phyloP scores from a whole-genome alignment of 2,888 invertebrate genomes.

The Piscicola geometra region DNA sequence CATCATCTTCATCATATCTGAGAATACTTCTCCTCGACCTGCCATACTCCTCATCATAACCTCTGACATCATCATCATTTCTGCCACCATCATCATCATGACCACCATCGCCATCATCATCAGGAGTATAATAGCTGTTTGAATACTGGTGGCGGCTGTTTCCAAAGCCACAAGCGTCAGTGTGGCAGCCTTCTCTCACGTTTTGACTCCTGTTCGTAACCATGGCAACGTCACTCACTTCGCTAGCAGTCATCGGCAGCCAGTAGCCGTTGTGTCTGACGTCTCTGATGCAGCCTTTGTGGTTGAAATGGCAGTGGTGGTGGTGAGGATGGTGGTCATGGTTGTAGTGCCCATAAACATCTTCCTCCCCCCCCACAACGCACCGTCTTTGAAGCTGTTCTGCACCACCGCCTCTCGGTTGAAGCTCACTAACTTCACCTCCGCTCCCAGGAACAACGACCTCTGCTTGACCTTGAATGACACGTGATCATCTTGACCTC shows the following conservation, averaged over 20 bases:
- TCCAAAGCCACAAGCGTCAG: slow-evolving; percentile 38
- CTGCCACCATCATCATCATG: background rate
- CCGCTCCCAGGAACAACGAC: slow-evolving; percentile 43
- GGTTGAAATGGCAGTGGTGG: background rate
- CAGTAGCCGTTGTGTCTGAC: slow-evolving; percentile 87
- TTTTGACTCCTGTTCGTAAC: slow-evolving; percentile 42
- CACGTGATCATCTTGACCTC: slow-evolving; percentile 34
- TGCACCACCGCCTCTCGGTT: slow-evolving; percentile 42
- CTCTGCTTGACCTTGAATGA: slow-evolving; percentile 42
- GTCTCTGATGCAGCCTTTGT: slow-evolving; percentile 68
- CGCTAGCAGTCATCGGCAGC: slow-evolving; percentile 66
- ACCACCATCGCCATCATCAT: background rate
- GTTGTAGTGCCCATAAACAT: background rate
- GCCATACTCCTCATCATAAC: too few relatives aligned
- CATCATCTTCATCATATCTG: too few relatives aligned
- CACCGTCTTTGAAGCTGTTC: slow-evolving; percentile 43
- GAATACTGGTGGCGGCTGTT: slow-evolving; percentile 4
- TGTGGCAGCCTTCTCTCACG: slow-evolving; percentile 42
- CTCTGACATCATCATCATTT: background rate
- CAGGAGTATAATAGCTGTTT: background rate
- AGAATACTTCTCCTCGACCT: too few relatives aligned
- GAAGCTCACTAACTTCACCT: slow-evolving; percentile 43
- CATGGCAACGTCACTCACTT: slow-evolving; percentile 54
- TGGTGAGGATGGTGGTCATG: too few relatives aligned
- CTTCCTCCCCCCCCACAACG: background rate